Evolutionary conservation across 2,113 vertebrate species (phyloP).

Genomic region (Xiphophorus maculatus): DNA sequence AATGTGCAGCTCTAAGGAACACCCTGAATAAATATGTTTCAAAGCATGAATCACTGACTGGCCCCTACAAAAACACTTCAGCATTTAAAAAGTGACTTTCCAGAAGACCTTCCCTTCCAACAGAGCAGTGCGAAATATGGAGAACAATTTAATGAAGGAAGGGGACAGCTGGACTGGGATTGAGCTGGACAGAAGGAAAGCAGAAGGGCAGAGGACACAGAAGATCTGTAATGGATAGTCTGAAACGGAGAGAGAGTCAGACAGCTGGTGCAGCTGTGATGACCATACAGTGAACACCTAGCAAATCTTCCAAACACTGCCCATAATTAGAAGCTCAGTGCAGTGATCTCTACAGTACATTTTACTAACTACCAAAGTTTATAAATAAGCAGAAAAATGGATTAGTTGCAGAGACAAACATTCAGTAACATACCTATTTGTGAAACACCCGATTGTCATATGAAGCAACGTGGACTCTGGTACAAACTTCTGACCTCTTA

Average conservation of each 20-base stretch:
- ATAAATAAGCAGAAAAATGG: neutral
- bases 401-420: conserved; percentile 22
- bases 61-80: conserved; percentile 9
- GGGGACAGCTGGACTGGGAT: conserved; percentile 69
- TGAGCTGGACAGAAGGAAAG: conserved; percentile 32
- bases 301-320: conserved; percentile 43
- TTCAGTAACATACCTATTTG: conserved; percentile 8
- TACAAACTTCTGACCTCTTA: conserved; percentile 52
- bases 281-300: conserved; percentile 53
- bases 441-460: conserved; percentile 19
- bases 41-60: neutral
- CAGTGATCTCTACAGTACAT: neutral
- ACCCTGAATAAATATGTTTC: neutral
- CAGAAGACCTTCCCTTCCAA: neutral
- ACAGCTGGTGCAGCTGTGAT: conserved; percentile 65
- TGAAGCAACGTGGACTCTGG: conserved; percentile 31
- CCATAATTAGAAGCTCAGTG: neutral
- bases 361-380: neutral
- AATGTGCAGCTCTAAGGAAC: neutral
- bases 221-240: conserved; percentile 62
- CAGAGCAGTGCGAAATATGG: conserved; percentile 8
- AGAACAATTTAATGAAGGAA: conserved; percentile 58
- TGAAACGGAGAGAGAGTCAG: conserved; percentile 51
- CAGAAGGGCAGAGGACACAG: conserved; percentile 37
- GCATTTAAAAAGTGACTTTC: conserved; percentile 47